A percentile compares a stretch with the other conserved stretches of the same genome.
Conservation (phyloP, 2,888 invertebrate species). For the Acleris laterana region DNA sequence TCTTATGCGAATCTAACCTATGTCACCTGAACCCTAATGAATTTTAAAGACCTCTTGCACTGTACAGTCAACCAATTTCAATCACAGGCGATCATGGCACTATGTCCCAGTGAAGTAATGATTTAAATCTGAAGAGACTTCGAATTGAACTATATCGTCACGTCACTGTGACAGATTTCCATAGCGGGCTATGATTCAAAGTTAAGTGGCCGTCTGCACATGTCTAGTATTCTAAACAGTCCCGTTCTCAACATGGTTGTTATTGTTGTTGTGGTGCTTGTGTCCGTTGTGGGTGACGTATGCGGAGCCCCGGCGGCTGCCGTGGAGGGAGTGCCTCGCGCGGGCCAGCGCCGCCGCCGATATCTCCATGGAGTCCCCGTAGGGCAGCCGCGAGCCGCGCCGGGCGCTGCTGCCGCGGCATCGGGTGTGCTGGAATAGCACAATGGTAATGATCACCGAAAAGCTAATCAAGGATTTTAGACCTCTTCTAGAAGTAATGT, state of each 20-base stretch:
- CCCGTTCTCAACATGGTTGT: slow-evolving; percentile 66
- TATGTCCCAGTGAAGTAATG: no score
- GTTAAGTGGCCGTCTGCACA: no score
- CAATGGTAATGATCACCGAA: not conserved
- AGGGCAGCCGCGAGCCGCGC: slow-evolving; percentile 72
- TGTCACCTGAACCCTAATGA: no score
- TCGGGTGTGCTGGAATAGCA: slow-evolving; percentile 59
- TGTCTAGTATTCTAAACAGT: slow-evolving; percentile 52
- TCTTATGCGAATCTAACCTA: no score
- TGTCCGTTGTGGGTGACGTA: slow-evolving; percentile 62
- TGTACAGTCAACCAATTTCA: no score
- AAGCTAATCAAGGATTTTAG: not conserved
- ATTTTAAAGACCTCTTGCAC: no score
- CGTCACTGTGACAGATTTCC: no score
- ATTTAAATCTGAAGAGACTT: no score
- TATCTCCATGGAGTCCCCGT: slow-evolving; percentile 80
- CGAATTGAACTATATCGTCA: no score
- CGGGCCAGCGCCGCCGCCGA: slow-evolving; percentile 75
- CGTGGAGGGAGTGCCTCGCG: slow-evolving; percentile 63
- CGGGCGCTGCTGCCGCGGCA: slow-evolving; percentile 63
- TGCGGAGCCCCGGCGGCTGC: slow-evolving; percentile 64
- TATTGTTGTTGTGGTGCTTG: slow-evolving; percentile 69
- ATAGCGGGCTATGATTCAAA: no score
- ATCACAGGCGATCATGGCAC: no score
- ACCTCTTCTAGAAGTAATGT: not conserved